Evolutionary conservation across 2,113 vertebrate genomes (phyloP).

Genomic region (Miniopterus natalensis): DNA sequence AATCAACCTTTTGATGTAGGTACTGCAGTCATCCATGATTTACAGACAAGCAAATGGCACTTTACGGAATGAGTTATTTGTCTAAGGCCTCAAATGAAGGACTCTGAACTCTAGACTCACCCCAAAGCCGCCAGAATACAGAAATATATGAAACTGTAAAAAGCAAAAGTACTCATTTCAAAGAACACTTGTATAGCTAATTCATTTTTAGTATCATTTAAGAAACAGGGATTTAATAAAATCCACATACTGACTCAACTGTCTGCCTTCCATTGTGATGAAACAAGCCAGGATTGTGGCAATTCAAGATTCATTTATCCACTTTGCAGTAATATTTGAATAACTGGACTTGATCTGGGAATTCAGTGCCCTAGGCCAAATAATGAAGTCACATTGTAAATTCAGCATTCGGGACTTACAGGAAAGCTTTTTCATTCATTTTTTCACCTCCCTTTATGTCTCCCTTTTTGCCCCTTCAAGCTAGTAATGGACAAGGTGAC

Average conservation of each 20-base stretch:
- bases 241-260: not conserved
- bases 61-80: not conserved
- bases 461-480: not conserved
- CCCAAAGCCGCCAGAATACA: not conserved
- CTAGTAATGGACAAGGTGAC: not conserved
- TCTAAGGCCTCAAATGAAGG: not conserved
- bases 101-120: not conserved
- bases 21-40: not conserved
- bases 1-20: not conserved
- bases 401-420: not conserved
- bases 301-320: not conserved
- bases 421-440: not conserved
- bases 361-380: not conserved
- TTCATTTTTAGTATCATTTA: not conserved
- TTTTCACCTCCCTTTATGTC: not conserved
- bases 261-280: not conserved
- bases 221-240: constrained; percentile 4
- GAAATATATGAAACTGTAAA: not conserved
- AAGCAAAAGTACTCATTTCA: not conserved
- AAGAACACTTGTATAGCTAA: not conserved
- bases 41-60: not conserved
- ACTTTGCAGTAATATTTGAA: not conserved
- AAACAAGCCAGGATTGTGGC: not conserved
- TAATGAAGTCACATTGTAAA: not conserved
- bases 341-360: constrained; percentile 6